Base-by-base conservation (phyloP, 2,888 invertebrate species). In the Ophonus ardosiacus region DNA sequence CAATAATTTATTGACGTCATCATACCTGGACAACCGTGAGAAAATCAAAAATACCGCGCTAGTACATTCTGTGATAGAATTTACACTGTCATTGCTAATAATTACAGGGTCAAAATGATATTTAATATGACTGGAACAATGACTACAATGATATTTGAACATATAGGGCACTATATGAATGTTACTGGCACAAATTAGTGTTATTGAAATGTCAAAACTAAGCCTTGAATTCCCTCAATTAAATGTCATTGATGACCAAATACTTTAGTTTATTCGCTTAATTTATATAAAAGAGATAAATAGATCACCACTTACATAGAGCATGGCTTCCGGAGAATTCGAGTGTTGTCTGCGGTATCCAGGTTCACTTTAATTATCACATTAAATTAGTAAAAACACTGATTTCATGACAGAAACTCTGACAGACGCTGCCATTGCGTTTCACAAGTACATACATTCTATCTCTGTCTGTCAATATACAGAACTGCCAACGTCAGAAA, bases 1-100 rank as follows among this genome's bases (percentile, higher is more conserved):
- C 21, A 43, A 65, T 65, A 59, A 59, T 13, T 24, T 10, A 83
- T 65, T 84, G 84, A 84, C 84, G 84, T 84, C 84, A 84, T 71
- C 68, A 81, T 71, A 81, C 84, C 84, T 84, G 84, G 24, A 31
- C 51, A 51, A 84, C 84, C 78, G 65, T 84, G 84, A 84, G 84
- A 76, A 84, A 84, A 84, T 78, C 84, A 78, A 84, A 84, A 84
- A 78, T 78, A 84, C 84, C 84, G 84, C 84, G 84, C 84, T 43
- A 63, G 78, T 84, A 63, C 78, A 43, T 21, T 78, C 63, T 18
- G 2, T 17, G 59, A 84, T 40, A 51, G 63, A 84, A 81, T 38
- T 38, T 17, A 76, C 40, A 21, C 15, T 68, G 82, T 83, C 82
- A 74, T 82, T 83, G 40, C 10, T 40, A 21, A 83, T 51, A 84